Conservation (phyloP, 2,888 invertebrate genomes). For the Calliphora vomitoria region DNA sequence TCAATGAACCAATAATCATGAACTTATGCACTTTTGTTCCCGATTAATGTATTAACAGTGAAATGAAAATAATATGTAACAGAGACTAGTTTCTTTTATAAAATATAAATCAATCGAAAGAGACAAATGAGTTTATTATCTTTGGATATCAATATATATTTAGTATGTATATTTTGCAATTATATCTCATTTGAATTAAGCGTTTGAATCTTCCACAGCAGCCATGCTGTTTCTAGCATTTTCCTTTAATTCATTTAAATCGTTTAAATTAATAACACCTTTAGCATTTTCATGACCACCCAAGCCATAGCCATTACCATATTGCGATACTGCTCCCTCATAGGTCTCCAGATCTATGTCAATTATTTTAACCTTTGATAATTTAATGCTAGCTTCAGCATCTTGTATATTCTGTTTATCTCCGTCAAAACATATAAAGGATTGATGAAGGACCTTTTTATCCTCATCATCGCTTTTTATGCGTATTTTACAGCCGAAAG, state of each 20-base stretch:
- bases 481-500: slow-evolving; percentile 57
- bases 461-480: not conserved
- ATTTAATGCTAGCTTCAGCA: slow-evolving; percentile 7
- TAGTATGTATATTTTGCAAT: no score
- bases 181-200: not conserved
- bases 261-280: slow-evolving; percentile 24
- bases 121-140: no score
- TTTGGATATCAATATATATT: no score
- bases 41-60: no score
- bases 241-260: slow-evolving; percentile 26
- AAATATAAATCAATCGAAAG: no score
- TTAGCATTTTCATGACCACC: slow-evolving; percentile 49
- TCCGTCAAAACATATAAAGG: slow-evolving; percentile 46
- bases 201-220: not conserved
- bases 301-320: slow-evolving; percentile 37
- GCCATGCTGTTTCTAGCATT: not conserved
- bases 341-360: slow-evolving; percentile 50
- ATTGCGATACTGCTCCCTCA: slow-evolving; percentile 44
- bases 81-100: no score
- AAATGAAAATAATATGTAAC: no score
- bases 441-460: slow-evolving; percentile 1
- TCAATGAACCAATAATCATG: no score
- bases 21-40: no score
- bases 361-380: slow-evolving; percentile 6
- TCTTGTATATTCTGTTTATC: not conserved